A percentile compares a stretch with the other conserved stretches of the same genome.
phyloP scores from a whole-genome alignment of 2,888 invertebrate species.

The Lymantria monacha region DNA sequence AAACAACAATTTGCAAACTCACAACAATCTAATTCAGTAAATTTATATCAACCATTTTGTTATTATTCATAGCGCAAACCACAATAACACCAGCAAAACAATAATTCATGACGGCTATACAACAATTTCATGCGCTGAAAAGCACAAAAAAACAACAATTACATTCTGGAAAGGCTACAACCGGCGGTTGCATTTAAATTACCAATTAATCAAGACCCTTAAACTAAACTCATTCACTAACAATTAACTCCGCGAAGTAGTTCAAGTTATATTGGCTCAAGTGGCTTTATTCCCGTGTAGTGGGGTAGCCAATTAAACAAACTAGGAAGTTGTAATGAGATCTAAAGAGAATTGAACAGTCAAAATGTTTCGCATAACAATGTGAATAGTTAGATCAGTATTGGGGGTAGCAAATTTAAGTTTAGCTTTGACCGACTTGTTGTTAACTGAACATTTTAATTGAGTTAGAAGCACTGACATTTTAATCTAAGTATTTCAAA shows the following conservation, averaged over 20 bases:
- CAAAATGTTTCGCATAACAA: constrained; percentile 38
- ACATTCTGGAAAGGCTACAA: constrained; percentile 32
- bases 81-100: constrained; percentile 16
- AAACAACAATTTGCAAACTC: not conserved
- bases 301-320: constrained; percentile 51
- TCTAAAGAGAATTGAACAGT: constrained; percentile 48
- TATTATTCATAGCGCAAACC: constrained; percentile 6
- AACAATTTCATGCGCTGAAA: constrained; percentile 41
- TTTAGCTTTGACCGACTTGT: constrained; percentile 13
- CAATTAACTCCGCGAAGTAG: constrained; percentile 9
- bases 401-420: constrained; percentile 22
- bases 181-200: constrained; percentile 42
- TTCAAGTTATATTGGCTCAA: constrained; percentile 33
- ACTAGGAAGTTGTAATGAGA: constrained; percentile 52
- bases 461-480: constrained; percentile 1
- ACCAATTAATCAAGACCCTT: constrained; percentile 33
- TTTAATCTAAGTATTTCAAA: not conserved
- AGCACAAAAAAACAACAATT: constrained; percentile 42
- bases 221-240: constrained; percentile 9
- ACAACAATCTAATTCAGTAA: not conserved
- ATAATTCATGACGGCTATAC: constrained; percentile 32
- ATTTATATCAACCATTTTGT: not conserved
- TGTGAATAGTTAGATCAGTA: constrained; percentile 34
- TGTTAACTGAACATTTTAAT: constrained; percentile 10
- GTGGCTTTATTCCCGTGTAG: constrained; percentile 33